phyloP scores from a whole-genome alignment of 2,888 invertebrate species.

The Pyrrhosoma nymphula region DNA sequence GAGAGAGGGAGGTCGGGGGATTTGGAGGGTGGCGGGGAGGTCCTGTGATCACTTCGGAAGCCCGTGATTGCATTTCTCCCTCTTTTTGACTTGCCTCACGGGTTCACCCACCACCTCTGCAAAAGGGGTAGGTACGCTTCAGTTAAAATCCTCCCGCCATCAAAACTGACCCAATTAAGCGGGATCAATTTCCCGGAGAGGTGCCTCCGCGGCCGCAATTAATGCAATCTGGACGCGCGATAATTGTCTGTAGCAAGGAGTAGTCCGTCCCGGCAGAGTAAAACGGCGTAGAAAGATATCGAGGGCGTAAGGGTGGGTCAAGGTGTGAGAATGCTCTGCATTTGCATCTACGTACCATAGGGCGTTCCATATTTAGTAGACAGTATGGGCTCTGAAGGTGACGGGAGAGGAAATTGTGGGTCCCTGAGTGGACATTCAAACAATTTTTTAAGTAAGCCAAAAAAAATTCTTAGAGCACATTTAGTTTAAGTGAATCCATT shows the following conservation, averaged over 20 bases:
- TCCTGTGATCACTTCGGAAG: background rate
- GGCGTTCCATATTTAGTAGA: no score
- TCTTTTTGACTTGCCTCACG: background rate
- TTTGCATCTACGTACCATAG: no score
- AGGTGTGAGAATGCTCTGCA: no score
- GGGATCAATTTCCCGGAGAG: slow-evolving; percentile 47
- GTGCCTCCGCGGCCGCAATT: background rate
- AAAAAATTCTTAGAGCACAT: no score
- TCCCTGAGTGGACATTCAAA: no score
- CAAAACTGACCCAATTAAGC: slow-evolving; percentile 55
- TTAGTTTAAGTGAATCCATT: no score
- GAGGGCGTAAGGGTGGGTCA: no score
- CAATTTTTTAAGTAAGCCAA: no score
- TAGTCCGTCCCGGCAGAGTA: background rate
- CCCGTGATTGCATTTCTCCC: background rate
- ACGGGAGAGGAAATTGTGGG: no score
- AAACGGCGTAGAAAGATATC: no score
- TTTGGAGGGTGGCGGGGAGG: no score
- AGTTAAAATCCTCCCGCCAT: background rate
- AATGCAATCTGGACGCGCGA: background rate
- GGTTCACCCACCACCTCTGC: background rate
- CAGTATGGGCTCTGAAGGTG: background rate
- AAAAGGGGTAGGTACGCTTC: background rate
- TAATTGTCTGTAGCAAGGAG: background rate
- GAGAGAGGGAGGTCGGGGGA: no score